phyloP scores from a whole-genome alignment of 2,113 vertebrate genomes.

The Platanista minor region DNA sequence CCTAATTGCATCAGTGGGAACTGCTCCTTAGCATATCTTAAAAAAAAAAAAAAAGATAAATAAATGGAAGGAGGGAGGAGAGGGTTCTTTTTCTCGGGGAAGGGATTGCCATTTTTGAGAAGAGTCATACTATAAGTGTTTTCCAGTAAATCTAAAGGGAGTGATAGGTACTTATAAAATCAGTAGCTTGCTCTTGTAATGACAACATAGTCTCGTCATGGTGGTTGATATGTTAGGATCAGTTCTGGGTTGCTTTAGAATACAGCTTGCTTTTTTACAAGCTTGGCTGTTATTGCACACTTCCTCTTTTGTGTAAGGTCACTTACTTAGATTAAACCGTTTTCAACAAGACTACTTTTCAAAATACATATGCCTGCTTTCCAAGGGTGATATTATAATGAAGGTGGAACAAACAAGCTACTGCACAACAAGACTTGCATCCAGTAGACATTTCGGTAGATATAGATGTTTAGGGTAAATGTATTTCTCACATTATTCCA shows the following conservation, averaged over 20 bases:
- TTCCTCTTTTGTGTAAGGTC: constrained; percentile 71
- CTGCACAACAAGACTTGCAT: background rate
- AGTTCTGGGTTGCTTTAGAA: constrained; percentile 71
- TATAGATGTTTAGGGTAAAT: background rate
- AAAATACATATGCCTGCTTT: constrained; percentile 35
- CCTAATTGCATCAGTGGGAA: constrained; percentile 75
- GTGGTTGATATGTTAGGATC: constrained; percentile 68
- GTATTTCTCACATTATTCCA: background rate
- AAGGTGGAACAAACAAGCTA: background rate
- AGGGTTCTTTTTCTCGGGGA: too few relatives aligned
- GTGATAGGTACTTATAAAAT: constrained; percentile 65
- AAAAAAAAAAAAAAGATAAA: background rate
- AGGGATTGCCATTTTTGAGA: constrained; percentile 53
- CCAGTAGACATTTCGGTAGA: background rate
- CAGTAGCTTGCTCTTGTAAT: constrained; percentile 74
- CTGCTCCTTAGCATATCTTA: constrained; percentile 41
- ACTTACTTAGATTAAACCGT: constrained; percentile 70
- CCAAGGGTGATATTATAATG: constrained; percentile 6
- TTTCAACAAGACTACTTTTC: constrained; percentile 57
- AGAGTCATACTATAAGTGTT: constrained; percentile 70
- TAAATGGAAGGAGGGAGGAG: background rate
- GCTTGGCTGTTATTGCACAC: constrained; percentile 60
- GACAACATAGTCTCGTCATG: constrained; percentile 74
- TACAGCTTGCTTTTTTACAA: constrained; percentile 70
- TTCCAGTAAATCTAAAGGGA: constrained; percentile 73